Evolutionary conservation across 1,140 invertebrate species (phyloP).

Genomic region (Eriosoma lanigerum): DNA sequence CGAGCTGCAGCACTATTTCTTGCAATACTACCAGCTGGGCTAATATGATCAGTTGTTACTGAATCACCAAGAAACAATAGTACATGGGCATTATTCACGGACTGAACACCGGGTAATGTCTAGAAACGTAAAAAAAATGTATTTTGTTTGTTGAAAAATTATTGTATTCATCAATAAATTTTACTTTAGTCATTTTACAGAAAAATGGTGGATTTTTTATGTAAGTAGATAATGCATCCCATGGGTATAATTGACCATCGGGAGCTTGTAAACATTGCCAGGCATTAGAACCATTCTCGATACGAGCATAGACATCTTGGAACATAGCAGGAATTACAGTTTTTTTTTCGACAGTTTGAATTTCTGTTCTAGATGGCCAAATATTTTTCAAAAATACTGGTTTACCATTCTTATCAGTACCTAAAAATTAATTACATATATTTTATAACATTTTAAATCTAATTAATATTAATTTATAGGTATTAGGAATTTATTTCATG

Average conservation of each 20-base stretch:
- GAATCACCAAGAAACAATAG: conserved; percentile 90
- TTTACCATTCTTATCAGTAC: conserved; percentile 69
- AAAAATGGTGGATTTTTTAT: conserved; percentile 98
- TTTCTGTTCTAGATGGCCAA: conserved; percentile 91
- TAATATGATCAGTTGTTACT: conserved; percentile 98
- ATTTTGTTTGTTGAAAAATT: neutral
- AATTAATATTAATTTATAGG: too few species aligned
- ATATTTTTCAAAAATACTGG: conserved; percentile 87
- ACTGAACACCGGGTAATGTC: conserved; percentile 63
- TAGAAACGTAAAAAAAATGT: conserved; percentile 55
- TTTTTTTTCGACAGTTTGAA: conserved; percentile 84
- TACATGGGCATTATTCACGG: conserved; percentile 72
- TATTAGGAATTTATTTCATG: too few species aligned
- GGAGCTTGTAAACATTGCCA: conserved; percentile 86
- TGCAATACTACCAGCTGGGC: conserved; percentile 95
- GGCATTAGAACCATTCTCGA: conserved; percentile 78
- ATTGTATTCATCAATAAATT: conserved; percentile 22
- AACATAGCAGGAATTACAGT: conserved; percentile 98
- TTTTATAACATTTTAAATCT: neutral
- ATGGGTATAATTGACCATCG: conserved; percentile 83
- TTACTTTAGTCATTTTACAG: conserved; percentile 75
- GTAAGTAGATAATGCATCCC: conserved; percentile 90
- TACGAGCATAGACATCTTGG: conserved; percentile 88
- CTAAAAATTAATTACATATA: conserved; percentile 59
- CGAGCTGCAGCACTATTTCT: conserved; percentile 91